Base-by-base conservation (phyloP, 2,888 invertebrate genomes). In the Xestia rhomboidea region DNA sequence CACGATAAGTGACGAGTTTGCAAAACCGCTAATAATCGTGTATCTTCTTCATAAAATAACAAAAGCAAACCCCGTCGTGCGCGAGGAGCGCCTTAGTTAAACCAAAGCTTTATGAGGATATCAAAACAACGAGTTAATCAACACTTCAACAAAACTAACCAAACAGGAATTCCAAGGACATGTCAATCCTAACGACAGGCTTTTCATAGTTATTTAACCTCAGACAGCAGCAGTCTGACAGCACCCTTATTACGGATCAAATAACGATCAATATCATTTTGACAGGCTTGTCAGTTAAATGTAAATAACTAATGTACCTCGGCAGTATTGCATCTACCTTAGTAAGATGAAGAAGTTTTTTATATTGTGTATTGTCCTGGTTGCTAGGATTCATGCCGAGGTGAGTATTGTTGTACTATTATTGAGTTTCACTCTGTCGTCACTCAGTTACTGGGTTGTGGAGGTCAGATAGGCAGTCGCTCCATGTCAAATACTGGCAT, bases 331-430 rank as follows among this genome's bases (percentile, higher is more conserved):
- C 18, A 68, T 34, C 18, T 34, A 46, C 5, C 24, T 44, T 2
- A n/a, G 68, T 49, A 49, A 13, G 21, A 72, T 72, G 72, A 49
- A 27, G 18, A 68, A 27, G 38, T 68, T 49, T 49, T 10, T 38
- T 1, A 27, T 68, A 13, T 27, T 38, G n/a, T 68, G 72, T 24
- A 10, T 67, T 49, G 21, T 49, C 13, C 27, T 72, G 38, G 34
- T 72, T 6, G 49, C n/a, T 27, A 34, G n/a, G 72, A 51, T 68
- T 38, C 11, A 70, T 38, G 38, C 70, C 7, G 70, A 69, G 2
- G 72, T 73, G 11, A 72, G 72, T 72, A 51, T 21, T 18, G 15
- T n/a, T 54, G 6, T 5, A 54, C 11, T 54, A n/a, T 13, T n/a
- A 54, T 54, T n/a, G n/a, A 5, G 11, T 13, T 54, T 54, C 10